Base-by-base conservation (phyloP, 2,888 invertebrate species). In the Spatulosminthurus flaviceps region DNA sequence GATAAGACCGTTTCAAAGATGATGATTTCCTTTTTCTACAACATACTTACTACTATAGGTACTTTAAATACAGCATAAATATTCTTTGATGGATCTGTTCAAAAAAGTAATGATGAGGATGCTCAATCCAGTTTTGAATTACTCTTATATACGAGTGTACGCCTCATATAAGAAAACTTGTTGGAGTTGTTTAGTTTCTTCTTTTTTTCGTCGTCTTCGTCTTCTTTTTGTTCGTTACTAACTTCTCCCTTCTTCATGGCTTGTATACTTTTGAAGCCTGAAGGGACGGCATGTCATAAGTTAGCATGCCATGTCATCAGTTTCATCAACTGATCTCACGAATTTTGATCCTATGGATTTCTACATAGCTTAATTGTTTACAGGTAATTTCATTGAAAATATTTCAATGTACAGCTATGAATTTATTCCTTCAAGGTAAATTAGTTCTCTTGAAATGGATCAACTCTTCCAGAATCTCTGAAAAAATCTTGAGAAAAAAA, bases 61-160 rank as follows among this genome's bases (percentile, higher is more conserved):
- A 22, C 19, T 4, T 29, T 22, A 21, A 22, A 71, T 22, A 29
- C 66, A 24, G 24, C n/a, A 7, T 69, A n/a, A 69, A 69, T 69
- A 34, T 19, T 71, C n/a, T n/a, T n/a, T n/a, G n/a, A n/a, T n/a
- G n/a, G n/a, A n/a, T n/a, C n/a, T n/a, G n/a, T n/a, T n/a, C n/a
- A n/a, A 22, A n/a, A 4, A 51, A 51, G 51, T 19, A 26, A 70
- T 70, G 70, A 72, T 43, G 71, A 75, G 34, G 75, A 75, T 75
- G 64, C 75, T 75, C 75, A 69, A 76, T 76, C 76, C 76, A 76
- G 76, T 76, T 75, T 76, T 67, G 76, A 76, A 76, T 76, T 76
- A 29, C 67, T 24, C 29, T 76, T 76, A n/a, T n/a, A n/a, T n/a
- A n/a, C n/a, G n/a, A n/a, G n/a, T n/a, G n/a, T n/a, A 66, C 28